Base-by-base conservation (phyloP, 2,113 vertebrate species). In the Marmota monax region DNA sequence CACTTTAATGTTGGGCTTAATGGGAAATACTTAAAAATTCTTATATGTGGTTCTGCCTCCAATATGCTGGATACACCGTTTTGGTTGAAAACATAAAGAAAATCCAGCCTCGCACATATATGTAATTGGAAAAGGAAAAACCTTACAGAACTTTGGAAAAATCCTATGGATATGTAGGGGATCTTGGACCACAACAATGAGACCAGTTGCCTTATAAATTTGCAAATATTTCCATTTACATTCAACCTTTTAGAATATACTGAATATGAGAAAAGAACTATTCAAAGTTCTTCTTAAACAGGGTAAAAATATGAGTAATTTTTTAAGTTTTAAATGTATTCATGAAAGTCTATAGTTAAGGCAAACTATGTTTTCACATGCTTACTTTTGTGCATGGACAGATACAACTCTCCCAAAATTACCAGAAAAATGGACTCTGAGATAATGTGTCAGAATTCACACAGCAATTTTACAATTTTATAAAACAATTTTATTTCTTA, bases 401-500 rank as follows among this genome's bases (percentile, higher is more conserved):
- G 29, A 90, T 84, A 96, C 25, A 0, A 84, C 6, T 63, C 51
- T 82, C 34, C 37, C 42, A 87, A 70, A 94, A 39, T 78, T 56
- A 79, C 17, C 53, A 95, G 1, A 88, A 89, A 34, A 92, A 90
- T 53, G 29, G 23, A 93, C 58, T 65, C 34, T 90, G 48, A 37
- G 48, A 74, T 78, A 4, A 4, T 85, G 7, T 23, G 17, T 82
- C 45, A 45, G 14, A 95, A 78, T 84, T 92, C 80, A 96, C 11
- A 79, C 0, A 88, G 12, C 69, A 97, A 94, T 73, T 90, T 73
- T 86, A 98, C 93, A 94, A 93, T 69, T 82, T 37, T 67, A 78
- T 48, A 78, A 79, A 84, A 65, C 5, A 67, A 67, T 65, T 85
- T 87, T 23, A 58, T 80, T 72, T 95, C 29, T 69, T 83, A 93